phyloP scores from a whole-genome alignment of 2,113 vertebrate species.

The Synodontis membranacea region DNA sequence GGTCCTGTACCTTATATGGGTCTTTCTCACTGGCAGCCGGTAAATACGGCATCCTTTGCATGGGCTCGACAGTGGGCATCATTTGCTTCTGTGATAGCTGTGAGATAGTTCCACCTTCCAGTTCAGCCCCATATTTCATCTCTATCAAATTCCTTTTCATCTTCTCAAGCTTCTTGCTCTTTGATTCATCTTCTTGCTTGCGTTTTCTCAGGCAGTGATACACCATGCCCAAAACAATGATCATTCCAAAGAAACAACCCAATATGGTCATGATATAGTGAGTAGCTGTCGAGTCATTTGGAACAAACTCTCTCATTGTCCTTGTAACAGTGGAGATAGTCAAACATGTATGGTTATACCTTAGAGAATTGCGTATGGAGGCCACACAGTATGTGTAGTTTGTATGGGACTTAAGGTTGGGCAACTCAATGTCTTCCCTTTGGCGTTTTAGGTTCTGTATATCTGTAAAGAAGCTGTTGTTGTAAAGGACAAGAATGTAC shows the following conservation, averaged over 20 bases:
- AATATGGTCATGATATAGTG: constrained; percentile 96
- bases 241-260: constrained; percentile 94
- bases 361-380: constrained; percentile 86
- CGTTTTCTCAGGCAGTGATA: constrained; percentile 91
- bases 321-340: constrained; percentile 82
- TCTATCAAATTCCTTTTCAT: constrained; percentile 94
- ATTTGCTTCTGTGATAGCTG: constrained; percentile 82
- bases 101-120: constrained; percentile 82
- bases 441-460: constrained; percentile 84
- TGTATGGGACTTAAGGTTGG: constrained; percentile 84
- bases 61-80: constrained; percentile 74
- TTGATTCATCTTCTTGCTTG: constrained; percentile 78
- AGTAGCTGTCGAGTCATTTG: constrained; percentile 86
- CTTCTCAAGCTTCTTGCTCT: constrained; percentile 80
- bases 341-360: constrained; percentile 95
- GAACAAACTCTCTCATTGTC: constrained; percentile 61
- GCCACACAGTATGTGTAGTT: constrained; percentile 97
- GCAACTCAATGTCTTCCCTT: constrained; percentile 86
- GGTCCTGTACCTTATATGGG: constrained; percentile 88
- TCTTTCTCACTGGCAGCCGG: constrained; percentile 80
- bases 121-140: constrained; percentile 88
- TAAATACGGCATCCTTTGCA: constrained; percentile 88
- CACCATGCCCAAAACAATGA: constrained; percentile 86
- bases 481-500: constrained; percentile 93
- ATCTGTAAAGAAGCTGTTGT: constrained; percentile 87